Evolutionary conservation across 1,140 invertebrate species (phyloP), one percentile per base, ranked within the genome.

Genomic region (Saccostrea cuccullata): DNA sequence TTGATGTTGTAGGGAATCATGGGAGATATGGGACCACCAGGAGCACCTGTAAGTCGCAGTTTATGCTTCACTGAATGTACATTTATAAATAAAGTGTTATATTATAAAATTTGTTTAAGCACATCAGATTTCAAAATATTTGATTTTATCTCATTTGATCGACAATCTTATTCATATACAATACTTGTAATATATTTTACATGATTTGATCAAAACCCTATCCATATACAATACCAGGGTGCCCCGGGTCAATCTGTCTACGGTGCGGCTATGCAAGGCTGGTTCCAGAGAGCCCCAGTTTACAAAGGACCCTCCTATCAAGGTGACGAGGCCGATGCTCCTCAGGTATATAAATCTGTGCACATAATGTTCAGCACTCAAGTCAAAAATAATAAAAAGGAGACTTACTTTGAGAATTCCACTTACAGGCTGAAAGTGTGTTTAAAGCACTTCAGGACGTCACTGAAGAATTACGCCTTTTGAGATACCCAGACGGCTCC

Each of bases 391-490:
- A 20, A 17, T 64, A 20, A 20, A 20, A 64, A 1, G 3, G 5
- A 17, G n/a, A 64, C n/a, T n/a, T 17, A 77, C 23, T 30, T 77
- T 13, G 12, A 30, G 30, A 13, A 30, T 73, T 73, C 9, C 11
- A 12, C 15, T 77, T 77, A 13, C 67, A 77, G 70, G 30, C 26
- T 30, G 70, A 84, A 58, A 56, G 55, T 84, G 83, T 84, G 26
- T 84, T 84, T 56, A 58, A 84, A 23, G 83, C 83, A 56, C 47
- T 84, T n/a, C 13, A 84, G 23, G 56, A 55, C 26, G 55, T 84
- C 6, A 58, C 56, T 58, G 56, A 84, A n/a, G 56, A 55, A 55
- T 84, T 84, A n/a, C 12, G 56, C 20, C 20, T 26, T n/a, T 4
- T 84, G 55, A 55, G 55, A 12, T 26, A 56, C 4, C 83, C 83